Base-by-base conservation (phyloP, 2,113 vertebrate species). In the Pseudois nayaur region DNA sequence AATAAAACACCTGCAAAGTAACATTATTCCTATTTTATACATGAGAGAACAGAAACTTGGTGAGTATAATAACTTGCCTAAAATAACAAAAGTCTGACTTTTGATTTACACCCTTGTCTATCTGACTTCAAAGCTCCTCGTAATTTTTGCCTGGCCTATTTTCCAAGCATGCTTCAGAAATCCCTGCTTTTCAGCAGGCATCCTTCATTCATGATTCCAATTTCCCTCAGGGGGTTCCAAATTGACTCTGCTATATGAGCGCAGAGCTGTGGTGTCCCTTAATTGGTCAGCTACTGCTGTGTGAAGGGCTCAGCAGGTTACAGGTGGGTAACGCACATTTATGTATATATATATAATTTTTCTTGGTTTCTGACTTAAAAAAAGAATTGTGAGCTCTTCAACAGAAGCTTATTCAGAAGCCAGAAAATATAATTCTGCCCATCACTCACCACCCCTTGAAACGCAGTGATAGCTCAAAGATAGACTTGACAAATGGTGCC, bases 121-220 rank as follows among this genome's bases (percentile, higher is more conserved):
- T 79, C 40, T 92, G 54, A 10, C 50, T 87, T 91, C 3, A 94
- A 98, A 96, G 14, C 7, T 52, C 13, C 11, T n/a, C 19, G 1
- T 31, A 54, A 87, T 62, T 90, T 95, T 78, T 84, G 57, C 12
- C 54, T 15, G 52, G 36, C 33, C 33, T 92, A 10, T 87, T 95
- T 88, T 54, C 59, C 43, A 62, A 27, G 81, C 33, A 19, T 4
- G 76, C 71, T 83, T 89, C 31, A 48, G 12, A 60, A 76, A 94
- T 57, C 17, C 5, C 25, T 82, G 52, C 17, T 92, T 83, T 98
- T 90, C 31, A 92, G n/a, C 29, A 36, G 48, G 40, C 5, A 54
- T 83, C 10, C 52, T 97, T 97, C 89, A 81, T 91, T 95, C 36
- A 81, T 21, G 36, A 57, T 85, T 95, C n/a, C 88, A 48, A 23